Evolutionary conservation across 1,140 invertebrate species (phyloP).

Genomic region (Orius insidiosus): DNA sequence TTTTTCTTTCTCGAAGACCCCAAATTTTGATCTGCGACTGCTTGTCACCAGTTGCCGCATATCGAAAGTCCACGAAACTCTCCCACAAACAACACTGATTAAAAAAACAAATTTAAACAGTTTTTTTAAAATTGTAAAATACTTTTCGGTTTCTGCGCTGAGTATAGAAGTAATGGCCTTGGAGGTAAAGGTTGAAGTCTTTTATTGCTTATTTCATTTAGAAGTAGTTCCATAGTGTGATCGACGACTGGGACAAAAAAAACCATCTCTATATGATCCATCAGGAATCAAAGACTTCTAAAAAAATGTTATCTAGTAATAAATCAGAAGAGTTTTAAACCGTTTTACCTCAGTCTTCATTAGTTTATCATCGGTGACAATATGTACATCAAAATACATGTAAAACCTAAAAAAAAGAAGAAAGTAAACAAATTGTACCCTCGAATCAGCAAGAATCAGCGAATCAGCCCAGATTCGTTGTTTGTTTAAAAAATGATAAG

Average conservation of each 20-base stretch:
- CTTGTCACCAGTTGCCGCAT: constrained; percentile 16
- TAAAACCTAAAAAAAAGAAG: constrained; percentile 17
- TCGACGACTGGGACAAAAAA: constrained; percentile 7
- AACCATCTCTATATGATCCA: background rate
- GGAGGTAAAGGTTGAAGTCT: constrained; percentile 16
- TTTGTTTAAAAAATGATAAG: too few relatives aligned
- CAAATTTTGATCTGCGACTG: constrained; percentile 16
- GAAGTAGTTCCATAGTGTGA: constrained; percentile 16
- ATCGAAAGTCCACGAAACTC: constrained; percentile 13
- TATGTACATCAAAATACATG: constrained; percentile 20
- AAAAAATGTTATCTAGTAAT: background rate
- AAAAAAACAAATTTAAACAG: background rate
- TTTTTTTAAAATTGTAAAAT: constrained; percentile 3
- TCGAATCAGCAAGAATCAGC: too few relatives aligned
- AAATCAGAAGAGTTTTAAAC: background rate
- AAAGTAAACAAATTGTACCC: too few relatives aligned
- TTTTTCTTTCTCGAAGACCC: constrained; percentile 14
- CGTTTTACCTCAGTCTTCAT: constrained; percentile 8
- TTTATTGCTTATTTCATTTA: constrained; percentile 17
- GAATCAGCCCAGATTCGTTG: too few relatives aligned
- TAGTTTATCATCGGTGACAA: constrained; percentile 8
- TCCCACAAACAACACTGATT: constrained; percentile 16
- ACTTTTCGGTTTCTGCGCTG: constrained; percentile 18
- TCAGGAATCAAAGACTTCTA: background rate
- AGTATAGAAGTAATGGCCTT: constrained; percentile 19